A percentile compares a stretch with the other conserved stretches of the same genome.
phyloP scores from a whole-genome alignment of 1,140 invertebrate species.

The Dermatophagoides farinae region DNA sequence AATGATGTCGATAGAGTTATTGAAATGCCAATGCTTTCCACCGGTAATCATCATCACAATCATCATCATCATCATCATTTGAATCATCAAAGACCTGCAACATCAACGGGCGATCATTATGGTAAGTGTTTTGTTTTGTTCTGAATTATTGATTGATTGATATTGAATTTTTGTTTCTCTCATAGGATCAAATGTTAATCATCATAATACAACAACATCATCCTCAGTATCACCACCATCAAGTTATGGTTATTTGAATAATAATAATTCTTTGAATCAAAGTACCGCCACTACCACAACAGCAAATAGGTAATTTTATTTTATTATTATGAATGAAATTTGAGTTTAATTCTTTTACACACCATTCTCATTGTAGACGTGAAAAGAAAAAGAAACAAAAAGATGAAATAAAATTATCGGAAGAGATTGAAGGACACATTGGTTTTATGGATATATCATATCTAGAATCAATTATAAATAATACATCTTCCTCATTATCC shows the following conservation, averaged over 20 bases:
- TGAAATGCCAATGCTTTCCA: not conserved
- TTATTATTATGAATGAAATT: not conserved
- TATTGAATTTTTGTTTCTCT: not conserved
- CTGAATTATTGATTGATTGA: too few relatives aligned
- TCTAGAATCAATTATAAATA: not conserved
- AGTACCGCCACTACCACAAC: too few relatives aligned
- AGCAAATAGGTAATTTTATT: not conserved
- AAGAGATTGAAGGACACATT: not conserved
- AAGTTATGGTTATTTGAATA: not conserved
- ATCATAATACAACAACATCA: not conserved
- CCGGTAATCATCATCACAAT: not conserved
- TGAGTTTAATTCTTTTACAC: not conserved
- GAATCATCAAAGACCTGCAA: too few relatives aligned
- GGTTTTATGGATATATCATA: not conserved
- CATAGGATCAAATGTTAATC: not conserved
- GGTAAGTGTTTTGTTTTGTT: too few relatives aligned
- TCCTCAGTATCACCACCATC: not conserved
- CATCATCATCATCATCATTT: not conserved
- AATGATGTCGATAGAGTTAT: not conserved
- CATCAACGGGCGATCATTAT: too few relatives aligned
- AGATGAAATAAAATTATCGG: not conserved
- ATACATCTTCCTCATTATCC: not conserved
- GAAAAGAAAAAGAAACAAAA: constrained; percentile 8
- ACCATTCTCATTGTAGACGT: not conserved
- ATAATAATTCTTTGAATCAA: not conserved